Evolutionary conservation across 2,797 vertebrate species (phyloP), one percentile per base, ranked within the genome.

Genomic region (Tokudaia tokunoshimensis): DNA sequence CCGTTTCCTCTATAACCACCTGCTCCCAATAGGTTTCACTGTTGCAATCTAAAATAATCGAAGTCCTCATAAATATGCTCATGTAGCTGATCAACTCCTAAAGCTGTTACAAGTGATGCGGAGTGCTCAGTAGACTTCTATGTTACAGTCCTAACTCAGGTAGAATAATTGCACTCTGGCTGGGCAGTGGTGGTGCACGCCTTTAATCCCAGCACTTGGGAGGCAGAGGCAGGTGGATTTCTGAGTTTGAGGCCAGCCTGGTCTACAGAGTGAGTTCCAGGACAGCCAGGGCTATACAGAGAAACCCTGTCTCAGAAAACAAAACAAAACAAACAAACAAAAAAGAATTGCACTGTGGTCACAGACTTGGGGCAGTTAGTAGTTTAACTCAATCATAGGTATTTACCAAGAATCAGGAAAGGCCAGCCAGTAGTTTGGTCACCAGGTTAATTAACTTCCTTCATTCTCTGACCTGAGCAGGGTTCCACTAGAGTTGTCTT

Each of bases 351-450:
- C 29, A 34, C 26, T 26, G 19, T 29, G 15, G 61, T 74, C 57
- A 84, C 12, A 76, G 74, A 86, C 17, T 14, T n/a, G 19, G 37
- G 37, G 15, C 0, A n/a, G 31, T 70, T n/a, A 67, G 0, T 52
- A 31, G 72, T 19, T 91, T 47, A 70, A 9, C 17, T 80, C 52
- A 82, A 55, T 8, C n/a, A 12, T 59, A n/a, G 37, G 20, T 88
- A 47, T 95, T 96, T 75, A 50, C 63, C 10, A 76, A 47, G 75
- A 79, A 7, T 81, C 19, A 76, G 37, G 9, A 91, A 76, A 92
- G 29, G 26, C 61, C 47, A 91, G 61, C 19, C 65, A 85, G 34
- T 61, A 59, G 3, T 47, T 3, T 17, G 24, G 31, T 55, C 29
- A 78, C 31, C 34, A 96, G 31, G 22, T 55, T 79, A 78, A 81